Evolutionary conservation across 2,113 vertebrate genomes (phyloP).

Genomic region (Hiodon alosoides): DNA sequence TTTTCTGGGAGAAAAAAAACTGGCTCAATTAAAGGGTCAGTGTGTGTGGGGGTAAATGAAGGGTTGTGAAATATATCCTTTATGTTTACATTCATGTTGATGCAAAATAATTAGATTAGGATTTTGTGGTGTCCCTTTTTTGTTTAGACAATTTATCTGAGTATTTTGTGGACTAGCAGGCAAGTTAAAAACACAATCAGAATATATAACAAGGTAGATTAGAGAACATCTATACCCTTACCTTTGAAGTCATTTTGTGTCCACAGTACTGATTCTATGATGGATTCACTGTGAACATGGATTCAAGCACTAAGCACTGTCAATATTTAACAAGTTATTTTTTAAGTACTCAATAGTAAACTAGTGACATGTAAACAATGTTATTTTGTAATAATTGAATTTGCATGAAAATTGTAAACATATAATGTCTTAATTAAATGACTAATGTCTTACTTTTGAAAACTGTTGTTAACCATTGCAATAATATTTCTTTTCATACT

Average conservation of each 20-base stretch:
- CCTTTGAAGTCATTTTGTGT: not conserved
- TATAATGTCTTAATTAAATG: conserved; percentile 48
- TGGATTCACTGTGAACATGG: not conserved
- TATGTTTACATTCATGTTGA: conserved; percentile 1
- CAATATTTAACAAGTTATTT: not conserved
- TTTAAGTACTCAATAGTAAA: conserved; percentile 8
- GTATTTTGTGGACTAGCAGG: not conserved
- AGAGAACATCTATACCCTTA: not conserved
- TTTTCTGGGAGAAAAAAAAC: not conserved
- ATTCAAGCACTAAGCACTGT: no score
- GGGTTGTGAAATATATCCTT: not conserved
- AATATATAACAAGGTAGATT: not conserved
- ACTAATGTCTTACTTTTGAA: conserved; percentile 52
- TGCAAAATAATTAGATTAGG: not conserved
- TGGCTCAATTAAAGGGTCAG: not conserved
- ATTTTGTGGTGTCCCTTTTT: not conserved
- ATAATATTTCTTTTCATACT: no score
- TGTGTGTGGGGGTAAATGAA: not conserved
- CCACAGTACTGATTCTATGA: not conserved
- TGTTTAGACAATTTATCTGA: not conserved
- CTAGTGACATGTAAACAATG: conserved; percentile 1
- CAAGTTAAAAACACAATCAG: not conserved
- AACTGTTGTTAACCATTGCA: not conserved
- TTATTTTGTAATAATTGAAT: conserved; percentile 28
- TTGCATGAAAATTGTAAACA: conserved; percentile 23